A percentile compares a stretch with the other conserved stretches of the same genome.
Conservation (phyloP, 2,113 vertebrate species). For the Carollia perspicillata region DNA sequence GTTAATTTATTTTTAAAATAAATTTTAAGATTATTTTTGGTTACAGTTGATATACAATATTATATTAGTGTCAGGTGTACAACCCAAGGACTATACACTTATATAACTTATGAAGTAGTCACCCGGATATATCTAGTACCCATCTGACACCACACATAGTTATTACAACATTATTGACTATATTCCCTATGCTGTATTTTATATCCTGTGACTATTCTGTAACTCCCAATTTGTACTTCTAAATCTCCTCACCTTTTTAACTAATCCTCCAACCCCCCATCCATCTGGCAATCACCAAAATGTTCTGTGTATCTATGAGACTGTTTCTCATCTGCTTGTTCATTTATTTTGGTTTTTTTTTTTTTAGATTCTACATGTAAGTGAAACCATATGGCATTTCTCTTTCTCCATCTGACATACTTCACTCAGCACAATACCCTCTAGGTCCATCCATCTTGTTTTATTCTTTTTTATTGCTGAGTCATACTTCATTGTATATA, state of each 20-base stretch:
- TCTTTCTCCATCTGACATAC: not conserved
- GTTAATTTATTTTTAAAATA: not conserved
- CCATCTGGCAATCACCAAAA: not conserved
- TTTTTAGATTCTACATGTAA: not conserved
- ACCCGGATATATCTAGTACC: not conserved
- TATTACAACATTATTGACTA: not conserved
- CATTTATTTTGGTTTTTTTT: not conserved
- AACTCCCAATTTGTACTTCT: not conserved
- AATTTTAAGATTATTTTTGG: not conserved
- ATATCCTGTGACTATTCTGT: not conserved
- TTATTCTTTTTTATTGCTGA: not conserved
- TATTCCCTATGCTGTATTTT: not conserved
- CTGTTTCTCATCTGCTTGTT: not conserved
- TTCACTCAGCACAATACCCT: not conserved
- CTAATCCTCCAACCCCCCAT: not conserved
- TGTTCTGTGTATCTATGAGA: not conserved
- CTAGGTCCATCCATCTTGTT: not conserved
- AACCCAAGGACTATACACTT: not conserved
- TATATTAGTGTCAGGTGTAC: not conserved
- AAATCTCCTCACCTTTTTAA: not conserved
- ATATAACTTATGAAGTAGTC: not conserved
- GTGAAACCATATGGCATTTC: not conserved
- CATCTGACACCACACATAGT: not conserved
- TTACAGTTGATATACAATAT: not conserved
- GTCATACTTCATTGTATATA: not conserved